A percentile compares a stretch with the other conserved stretches of the same genome.
Evolutionary conservation across 2,888 invertebrate species (phyloP).

Genomic region (Agrochola litura): DNA sequence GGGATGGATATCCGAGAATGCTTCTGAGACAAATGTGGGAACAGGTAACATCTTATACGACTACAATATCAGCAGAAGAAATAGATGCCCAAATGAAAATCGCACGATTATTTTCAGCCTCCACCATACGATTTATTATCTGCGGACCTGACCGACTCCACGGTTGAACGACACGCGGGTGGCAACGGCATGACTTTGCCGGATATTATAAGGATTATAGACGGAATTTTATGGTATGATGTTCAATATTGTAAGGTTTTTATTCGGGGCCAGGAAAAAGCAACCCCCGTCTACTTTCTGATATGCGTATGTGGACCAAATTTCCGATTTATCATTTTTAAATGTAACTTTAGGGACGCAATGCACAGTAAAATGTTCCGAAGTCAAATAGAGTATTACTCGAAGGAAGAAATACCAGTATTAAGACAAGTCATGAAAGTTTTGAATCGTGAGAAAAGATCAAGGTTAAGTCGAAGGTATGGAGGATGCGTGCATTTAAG

Average conservation of each 20-base stretch:
- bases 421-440: slow-evolving; percentile 76
- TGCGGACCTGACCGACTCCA: slow-evolving; percentile 72
- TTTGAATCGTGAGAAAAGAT: slow-evolving; percentile 72
- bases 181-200: slow-evolving; percentile 80
- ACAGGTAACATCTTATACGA: slow-evolving; percentile 73
- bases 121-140: slow-evolving; percentile 84
- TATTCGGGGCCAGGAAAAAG: neutral
- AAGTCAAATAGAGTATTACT: slow-evolving; percentile 81
- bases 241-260: neutral
- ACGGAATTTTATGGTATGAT: slow-evolving; percentile 84
- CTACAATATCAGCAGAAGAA: slow-evolving; percentile 7
- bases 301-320: neutral
- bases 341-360: slow-evolving; percentile 80
- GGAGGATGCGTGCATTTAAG: neutral
- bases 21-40: slow-evolving; percentile 85
- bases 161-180: slow-evolving; percentile 62
- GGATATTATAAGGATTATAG: slow-evolving; percentile 83
- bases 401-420: slow-evolving; percentile 85
- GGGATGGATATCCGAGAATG: slow-evolving; percentile 85
- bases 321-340: neutral
- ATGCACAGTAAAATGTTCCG: slow-evolving; percentile 86
- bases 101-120: slow-evolving; percentile 72
- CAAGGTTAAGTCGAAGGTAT: slow-evolving; percentile 82
- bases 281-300: neutral
- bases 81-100: neutral